Percentiles rank a stretch among this genome's conserved stretches.
phyloP scores from a whole-genome alignment of 2,888 invertebrate genomes.

The Cheilosia vernalis region DNA sequence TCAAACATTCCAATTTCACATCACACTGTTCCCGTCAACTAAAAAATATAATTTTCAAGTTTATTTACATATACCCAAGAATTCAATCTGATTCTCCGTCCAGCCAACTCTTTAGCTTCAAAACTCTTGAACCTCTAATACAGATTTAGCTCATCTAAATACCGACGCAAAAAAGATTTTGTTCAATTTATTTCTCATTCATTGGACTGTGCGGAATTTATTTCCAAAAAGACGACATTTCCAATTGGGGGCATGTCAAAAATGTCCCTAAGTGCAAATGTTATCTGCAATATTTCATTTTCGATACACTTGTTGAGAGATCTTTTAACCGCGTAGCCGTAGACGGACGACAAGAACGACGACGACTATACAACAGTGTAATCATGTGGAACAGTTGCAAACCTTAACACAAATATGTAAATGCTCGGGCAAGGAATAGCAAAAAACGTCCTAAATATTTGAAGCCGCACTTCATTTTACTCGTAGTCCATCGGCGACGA shows the following conservation, averaged over 20 bases:
- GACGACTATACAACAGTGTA: conserved; percentile 27
- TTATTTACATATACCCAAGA: conserved; percentile 41
- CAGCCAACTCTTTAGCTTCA: conserved; percentile 23
- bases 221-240: conserved; percentile 1
- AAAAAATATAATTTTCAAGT: conserved; percentile 27
- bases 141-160: conserved; percentile 10
- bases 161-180: conserved; percentile 19
- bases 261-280: conserved; percentile 27
- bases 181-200: conserved; percentile 61
- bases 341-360: conserved; percentile 27
- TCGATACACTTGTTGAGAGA: conserved; percentile 57
- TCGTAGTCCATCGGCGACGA: conserved; percentile 3
- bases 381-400: conserved; percentile 62
- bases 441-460: conserved; percentile 34
- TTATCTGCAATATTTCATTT: conserved; percentile 54
- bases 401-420: conserved; percentile 52
- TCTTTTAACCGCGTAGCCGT: conserved; percentile 15
- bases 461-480: conserved; percentile 30
- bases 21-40: conserved; percentile 2
- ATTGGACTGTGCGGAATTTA: conserved; percentile 32
- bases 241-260: conserved; percentile 33
- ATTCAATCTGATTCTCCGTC: conserved; percentile 44
- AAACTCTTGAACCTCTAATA: conserved; percentile 1
- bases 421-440: conserved; percentile 15
- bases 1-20: background rate